Evolutionary conservation across 2,797 vertebrate species (phyloP), one percentile per base, ranked within the genome.

Genomic region (Rhabdophis nuchalis): DNA sequence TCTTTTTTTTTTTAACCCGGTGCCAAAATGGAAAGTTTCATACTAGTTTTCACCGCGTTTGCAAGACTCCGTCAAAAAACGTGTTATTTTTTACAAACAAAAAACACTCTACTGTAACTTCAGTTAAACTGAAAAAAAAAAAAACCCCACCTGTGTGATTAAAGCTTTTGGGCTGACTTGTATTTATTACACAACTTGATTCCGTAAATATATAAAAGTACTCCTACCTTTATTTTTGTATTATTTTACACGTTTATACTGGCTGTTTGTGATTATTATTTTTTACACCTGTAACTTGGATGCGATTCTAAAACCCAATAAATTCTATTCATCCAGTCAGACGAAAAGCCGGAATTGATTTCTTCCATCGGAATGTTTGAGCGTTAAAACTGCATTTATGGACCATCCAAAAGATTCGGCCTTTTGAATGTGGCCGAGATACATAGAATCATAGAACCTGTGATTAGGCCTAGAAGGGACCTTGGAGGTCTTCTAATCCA

Each of bases 101-200:
- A 18, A 27, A 60, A 60, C 27, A 98, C 96, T 97, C 98, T 98
- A 98, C 98, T 99, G 98, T 98, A 99, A 99, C 98, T 99, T 99
- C 96, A 98, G 98, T 99, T 98, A 95, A 97, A 97, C 98, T 98
- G 98, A 98, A 99, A 98, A 87, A 50, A 50, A 50, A 5, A n/a
- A n/a, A n/a, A n/a, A n/a, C n/a, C n/a, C n/a, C n/a, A n/a, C n/a
- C n/a, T 97, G 98, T 98, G 98, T 99, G 99, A 98, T 98, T 98
- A 98, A 98, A 98, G 98, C 98, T 99, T 99, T 98, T 98, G 14
- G 64, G 97, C 97, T 97, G 96, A 97, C 94, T 98, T 97, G 97
- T 99, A 99, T 99, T 99, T 99, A 99, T 98, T 98, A 98, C 97
- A 98, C 97, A 93, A 97, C 97, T 97, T 97, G 98, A 98, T 96